phyloP scores from a whole-genome alignment of 2,888 invertebrate species.

The Nemotelus pantherinus region DNA sequence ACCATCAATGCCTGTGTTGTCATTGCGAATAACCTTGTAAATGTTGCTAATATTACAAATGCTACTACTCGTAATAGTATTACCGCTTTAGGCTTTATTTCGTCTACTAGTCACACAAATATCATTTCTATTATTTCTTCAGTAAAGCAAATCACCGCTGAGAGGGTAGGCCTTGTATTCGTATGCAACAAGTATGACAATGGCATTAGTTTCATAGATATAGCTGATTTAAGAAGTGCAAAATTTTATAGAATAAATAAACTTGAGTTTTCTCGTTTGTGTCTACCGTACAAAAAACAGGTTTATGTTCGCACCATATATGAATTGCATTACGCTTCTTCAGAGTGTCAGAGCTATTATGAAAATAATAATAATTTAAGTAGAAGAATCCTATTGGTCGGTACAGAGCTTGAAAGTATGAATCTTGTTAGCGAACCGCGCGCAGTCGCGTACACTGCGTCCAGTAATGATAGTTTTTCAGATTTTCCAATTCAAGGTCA shows the following conservation, averaged over 20 bases:
- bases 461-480: constrained; percentile 62
- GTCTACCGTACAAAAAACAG: background rate
- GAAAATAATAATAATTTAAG: background rate
- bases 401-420: too few species aligned
- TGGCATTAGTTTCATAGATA: constrained; percentile 13
- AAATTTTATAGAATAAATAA: constrained; percentile 28
- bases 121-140: constrained; percentile 10
- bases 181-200: constrained; percentile 8
- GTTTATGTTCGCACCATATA: constrained; percentile 45
- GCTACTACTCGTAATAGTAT: constrained; percentile 49
- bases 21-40: constrained; percentile 33
- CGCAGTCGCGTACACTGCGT: constrained; percentile 54
- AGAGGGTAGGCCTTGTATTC: background rate
- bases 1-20: constrained; percentile 28
- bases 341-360: constrained; percentile 20
- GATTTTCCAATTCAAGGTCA: constrained; percentile 58
- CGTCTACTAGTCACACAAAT: constrained; percentile 21
- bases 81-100: constrained; percentile 52
- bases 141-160: constrained; percentile 47
- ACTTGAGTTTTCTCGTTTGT: constrained; percentile 14
- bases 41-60: constrained; percentile 46
- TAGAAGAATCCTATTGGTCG: too few species aligned
- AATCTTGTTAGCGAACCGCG: too few species aligned
- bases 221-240: constrained; percentile 31
- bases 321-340: constrained; percentile 48